These are phyloP conservation scores for Mylabris phalerata DNA, from an alignment of 1,140 invertebrate species.

Conservation along the genomic window DNA sequence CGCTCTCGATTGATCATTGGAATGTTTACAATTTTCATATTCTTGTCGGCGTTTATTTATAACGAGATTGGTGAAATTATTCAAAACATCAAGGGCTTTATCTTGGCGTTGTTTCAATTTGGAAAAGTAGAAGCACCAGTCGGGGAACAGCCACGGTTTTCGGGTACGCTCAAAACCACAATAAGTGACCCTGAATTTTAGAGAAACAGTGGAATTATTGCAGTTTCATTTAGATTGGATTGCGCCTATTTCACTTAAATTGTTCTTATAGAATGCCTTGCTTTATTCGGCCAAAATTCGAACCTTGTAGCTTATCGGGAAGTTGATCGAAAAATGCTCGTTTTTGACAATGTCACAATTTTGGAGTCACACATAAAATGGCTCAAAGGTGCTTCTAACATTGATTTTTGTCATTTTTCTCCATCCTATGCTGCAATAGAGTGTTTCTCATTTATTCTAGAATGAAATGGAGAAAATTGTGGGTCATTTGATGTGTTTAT, in stretches of 20 bases:
- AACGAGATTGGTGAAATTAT: conserved; percentile 24
- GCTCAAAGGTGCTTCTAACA: too few relatives aligned
- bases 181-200: conserved; percentile 11
- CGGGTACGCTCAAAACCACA: conserved; percentile 19
- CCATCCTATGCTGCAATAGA: too few relatives aligned
- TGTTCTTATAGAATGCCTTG: too few relatives aligned
- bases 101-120: conserved; percentile 51
- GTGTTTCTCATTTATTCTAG: too few relatives aligned
- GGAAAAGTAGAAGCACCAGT: conserved; percentile 20
- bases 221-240: not conserved
- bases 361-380: too few relatives aligned
- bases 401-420: too few relatives aligned
- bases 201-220: not conserved
- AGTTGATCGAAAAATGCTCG: too few relatives aligned
- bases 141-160: conserved; percentile 25
- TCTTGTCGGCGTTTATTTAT: conserved; percentile 14
- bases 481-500: too few relatives aligned
- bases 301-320: too few relatives aligned
- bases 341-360: too few relatives aligned
- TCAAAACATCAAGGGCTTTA: conserved; percentile 53
- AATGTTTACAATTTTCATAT: not conserved
- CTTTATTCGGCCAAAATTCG: too few relatives aligned
- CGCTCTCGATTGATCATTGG: not conserved
- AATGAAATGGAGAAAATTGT: too few relatives aligned
- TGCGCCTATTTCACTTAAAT: not conserved